Evolutionary conservation across 2,888 invertebrate species (phyloP), one percentile per base, ranked within the genome.

Genomic region (Cerastis leucographa): DNA sequence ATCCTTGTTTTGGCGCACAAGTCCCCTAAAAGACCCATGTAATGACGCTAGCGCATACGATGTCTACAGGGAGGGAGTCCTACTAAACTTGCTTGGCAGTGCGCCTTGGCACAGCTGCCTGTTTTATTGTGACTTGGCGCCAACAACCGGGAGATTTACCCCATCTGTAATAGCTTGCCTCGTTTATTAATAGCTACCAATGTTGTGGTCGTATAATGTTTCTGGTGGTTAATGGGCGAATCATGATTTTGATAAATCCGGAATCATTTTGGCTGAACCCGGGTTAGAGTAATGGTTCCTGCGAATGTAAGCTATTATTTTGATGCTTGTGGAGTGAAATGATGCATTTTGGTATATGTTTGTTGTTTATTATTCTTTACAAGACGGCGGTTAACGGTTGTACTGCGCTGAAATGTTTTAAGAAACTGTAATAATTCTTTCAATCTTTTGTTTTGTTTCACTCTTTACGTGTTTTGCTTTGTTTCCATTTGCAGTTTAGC

Each of bases 71-170:
- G 82, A 80, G 85, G 86, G 83, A 80, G 82, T 79, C 72, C 77
- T 78, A 87, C 82, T 90, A 91, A 94, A 95, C 91, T 94, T 91
- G 93, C 91, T 94, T 95, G 95, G 95, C 95, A 94, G 86, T 76
- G 87, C 90, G 92, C 92, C 94, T 94, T 94, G 94, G 94, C 94
- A 92, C 89, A 79, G 88, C 91, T 88, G 91, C 91, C 91, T 92
- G 91, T 92, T 94, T 93, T 93, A 94, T 92, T 91, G 93, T 91
- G 91, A 91, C 85, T 88, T 86, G 90, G 93, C 92, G 95, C 94
- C 95, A 94, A 93, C 92, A 91, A 91, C 90, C 87, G 89, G 83
- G 91, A 93, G 93, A 92, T 94, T 93, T 93, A 93, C 92, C 92
- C 93, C 90, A 90, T 91, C 90, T 91, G 91, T 92, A 93, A 93